Conservation (phyloP, 2,888 invertebrate genomes). For the Eupeodes latifasciatus region DNA sequence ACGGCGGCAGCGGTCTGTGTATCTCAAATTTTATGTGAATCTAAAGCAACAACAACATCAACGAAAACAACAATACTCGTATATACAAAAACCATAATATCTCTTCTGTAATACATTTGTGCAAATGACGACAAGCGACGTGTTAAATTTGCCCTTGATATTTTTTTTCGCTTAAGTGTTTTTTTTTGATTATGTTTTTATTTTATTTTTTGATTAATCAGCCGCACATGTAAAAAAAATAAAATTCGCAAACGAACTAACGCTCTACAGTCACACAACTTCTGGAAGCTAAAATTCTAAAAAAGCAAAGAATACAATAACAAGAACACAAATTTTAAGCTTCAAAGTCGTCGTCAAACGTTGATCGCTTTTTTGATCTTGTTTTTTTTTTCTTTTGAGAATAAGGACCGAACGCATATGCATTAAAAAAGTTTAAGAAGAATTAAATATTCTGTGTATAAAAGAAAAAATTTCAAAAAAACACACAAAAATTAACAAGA, state of each 20-base stretch:
- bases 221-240: conserved; percentile 67
- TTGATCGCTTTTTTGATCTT: conserved; percentile 33
- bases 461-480: conserved; percentile 25
- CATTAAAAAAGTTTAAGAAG: conserved; percentile 46
- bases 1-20: conserved; percentile 20
- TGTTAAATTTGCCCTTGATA: conserved; percentile 79
- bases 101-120: conserved; percentile 74
- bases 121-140: conserved; percentile 79
- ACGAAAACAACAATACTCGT: neutral
- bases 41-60: conserved; percentile 37
- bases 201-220: conserved; percentile 74
- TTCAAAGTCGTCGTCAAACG: conserved; percentile 52
- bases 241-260: conserved; percentile 70
- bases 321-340: conserved; percentile 17
- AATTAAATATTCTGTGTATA: conserved; percentile 44
- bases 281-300: conserved; percentile 54
- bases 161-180: conserved; percentile 70
- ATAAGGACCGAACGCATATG: conserved; percentile 41
- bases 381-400: conserved; percentile 20
- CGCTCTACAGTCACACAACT: conserved; percentile 49
- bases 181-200: conserved; percentile 69
- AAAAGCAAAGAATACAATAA: conserved; percentile 20
- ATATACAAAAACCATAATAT: conserved; percentile 49
- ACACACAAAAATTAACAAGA: conserved; percentile 43
- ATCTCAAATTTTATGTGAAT: conserved; percentile 15